Percentiles rank a stretch among this genome's conserved stretches.
These are phyloP conservation scores for Tachina grossa DNA, from an alignment of 2,888 invertebrate genomes.

Conservation along the genomic window DNA sequence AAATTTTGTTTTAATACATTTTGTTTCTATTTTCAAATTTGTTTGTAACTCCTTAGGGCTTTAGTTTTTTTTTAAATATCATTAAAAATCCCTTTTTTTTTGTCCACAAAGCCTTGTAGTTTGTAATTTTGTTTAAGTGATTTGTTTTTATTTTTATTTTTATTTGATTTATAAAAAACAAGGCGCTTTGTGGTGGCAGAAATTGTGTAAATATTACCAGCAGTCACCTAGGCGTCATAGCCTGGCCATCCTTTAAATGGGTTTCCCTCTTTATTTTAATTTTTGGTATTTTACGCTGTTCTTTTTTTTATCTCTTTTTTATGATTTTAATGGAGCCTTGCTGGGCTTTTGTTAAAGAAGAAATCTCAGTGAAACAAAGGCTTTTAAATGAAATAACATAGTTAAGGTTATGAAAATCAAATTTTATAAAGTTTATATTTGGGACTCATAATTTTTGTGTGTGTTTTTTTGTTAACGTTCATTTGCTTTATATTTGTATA, in stretches of 20 bases:
- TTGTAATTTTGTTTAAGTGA: not conserved
- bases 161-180: slow-evolving; percentile 4
- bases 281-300: slow-evolving; percentile 14
- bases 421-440: slow-evolving; percentile 53
- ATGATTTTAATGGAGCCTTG: slow-evolving; percentile 40
- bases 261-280: not conserved
- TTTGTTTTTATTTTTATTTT: slow-evolving; percentile 11
- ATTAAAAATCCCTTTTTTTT: not conserved
- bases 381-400: slow-evolving; percentile 18
- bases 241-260: slow-evolving; percentile 57
- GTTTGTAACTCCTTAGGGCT: slow-evolving; percentile 3
- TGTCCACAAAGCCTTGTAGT: too few relatives aligned
- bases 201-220: not conserved
- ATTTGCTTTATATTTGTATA: not conserved
- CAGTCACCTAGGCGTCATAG: slow-evolving; percentile 62
- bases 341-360: slow-evolving; percentile 40
- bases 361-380: slow-evolving; percentile 14
- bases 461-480: slow-evolving; percentile 39
- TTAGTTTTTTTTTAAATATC: not conserved
- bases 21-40: not conserved
- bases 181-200: not conserved
- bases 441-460: slow-evolving; percentile 55
- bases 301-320: slow-evolving; percentile 17
- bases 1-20: not conserved
- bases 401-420: slow-evolving; percentile 7